A percentile compares a stretch with the other conserved stretches of the same genome.
Conservation (phyloP, 2,888 invertebrate species). For the Agriopis marginaria region DNA sequence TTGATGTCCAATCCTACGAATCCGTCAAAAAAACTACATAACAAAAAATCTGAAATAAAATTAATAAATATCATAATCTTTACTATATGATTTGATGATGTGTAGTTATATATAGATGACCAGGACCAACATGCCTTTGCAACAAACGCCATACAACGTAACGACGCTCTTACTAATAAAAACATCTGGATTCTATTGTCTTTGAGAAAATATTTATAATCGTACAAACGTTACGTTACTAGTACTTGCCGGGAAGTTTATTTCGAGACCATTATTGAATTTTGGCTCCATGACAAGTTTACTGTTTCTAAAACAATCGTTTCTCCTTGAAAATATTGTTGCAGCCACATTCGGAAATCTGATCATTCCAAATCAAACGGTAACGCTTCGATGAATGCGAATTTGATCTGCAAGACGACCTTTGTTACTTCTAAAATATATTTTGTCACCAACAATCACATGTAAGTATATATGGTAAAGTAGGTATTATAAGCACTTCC, state of each 20-base stretch:
- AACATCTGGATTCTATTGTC: no score
- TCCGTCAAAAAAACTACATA: no score
- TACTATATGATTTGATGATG: no score
- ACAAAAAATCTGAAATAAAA: no score
- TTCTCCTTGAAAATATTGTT: conserved; percentile 43
- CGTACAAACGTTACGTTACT: neutral
- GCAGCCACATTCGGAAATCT: conserved; percentile 41
- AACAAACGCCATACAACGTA: no score
- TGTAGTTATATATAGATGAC: no score
- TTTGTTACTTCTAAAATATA: conserved; percentile 31
- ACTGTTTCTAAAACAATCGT: conserved; percentile 37
- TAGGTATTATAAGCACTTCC: neutral
- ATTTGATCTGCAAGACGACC: conserved; percentile 50
- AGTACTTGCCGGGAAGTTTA: neutral
- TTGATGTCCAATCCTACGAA: no score
- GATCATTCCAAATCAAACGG: conserved; percentile 35
- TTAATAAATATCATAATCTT: no score
- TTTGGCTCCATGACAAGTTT: conserved; percentile 10
- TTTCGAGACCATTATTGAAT: neutral
- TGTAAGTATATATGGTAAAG: neutral
- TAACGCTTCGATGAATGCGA: conserved; percentile 44
- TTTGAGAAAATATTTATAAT: no score
- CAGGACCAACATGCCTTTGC: no score
- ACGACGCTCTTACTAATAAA: no score
- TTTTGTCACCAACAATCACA: conserved; percentile 1